These are phyloP conservation scores for Notoglanidium macrostoma DNA, from an alignment of 2,797 vertebrate genomes.

Conservation along the genomic window DNA sequence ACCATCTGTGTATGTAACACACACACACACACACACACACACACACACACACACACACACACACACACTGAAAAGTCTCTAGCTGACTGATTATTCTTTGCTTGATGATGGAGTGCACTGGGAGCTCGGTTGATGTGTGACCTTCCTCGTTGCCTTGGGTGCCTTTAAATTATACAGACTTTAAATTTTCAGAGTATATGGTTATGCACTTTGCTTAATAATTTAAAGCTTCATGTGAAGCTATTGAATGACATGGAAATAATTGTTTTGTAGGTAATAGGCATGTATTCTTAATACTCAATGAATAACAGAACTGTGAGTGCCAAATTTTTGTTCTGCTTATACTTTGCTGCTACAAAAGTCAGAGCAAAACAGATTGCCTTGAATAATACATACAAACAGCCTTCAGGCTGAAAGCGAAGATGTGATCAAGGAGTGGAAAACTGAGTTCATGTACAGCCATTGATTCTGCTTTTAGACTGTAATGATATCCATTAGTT, in stretches of 20 bases:
- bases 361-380: conserved; percentile 26
- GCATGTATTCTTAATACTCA: neutral
- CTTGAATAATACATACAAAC: conserved; percentile 49
- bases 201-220: neutral
- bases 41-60: neutral
- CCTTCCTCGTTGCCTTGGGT: conserved; percentile 22
- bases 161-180: conserved; percentile 6
- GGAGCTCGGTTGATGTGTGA: neutral
- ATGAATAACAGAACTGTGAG: conserved; percentile 26
- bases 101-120: conserved; percentile 20
- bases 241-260: conserved; percentile 1
- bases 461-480: conserved; percentile 29
- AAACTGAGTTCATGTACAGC: conserved; percentile 24
- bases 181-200: neutral
- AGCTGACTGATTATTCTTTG: conserved; percentile 36
- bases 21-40: neutral
- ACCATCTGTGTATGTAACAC: neutral
- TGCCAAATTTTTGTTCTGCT: conserved; percentile 29
- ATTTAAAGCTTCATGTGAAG: neutral
- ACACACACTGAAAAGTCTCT: conserved; percentile 18
- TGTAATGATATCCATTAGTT: conserved; percentile 23
- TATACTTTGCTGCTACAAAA: conserved; percentile 27
- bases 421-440: neutral
- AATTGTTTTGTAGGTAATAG: neutral
- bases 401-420: conserved; percentile 28